Evolutionary conservation across 2,888 invertebrate genomes (phyloP).

Genomic region (Hemithea aestivaria): DNA sequence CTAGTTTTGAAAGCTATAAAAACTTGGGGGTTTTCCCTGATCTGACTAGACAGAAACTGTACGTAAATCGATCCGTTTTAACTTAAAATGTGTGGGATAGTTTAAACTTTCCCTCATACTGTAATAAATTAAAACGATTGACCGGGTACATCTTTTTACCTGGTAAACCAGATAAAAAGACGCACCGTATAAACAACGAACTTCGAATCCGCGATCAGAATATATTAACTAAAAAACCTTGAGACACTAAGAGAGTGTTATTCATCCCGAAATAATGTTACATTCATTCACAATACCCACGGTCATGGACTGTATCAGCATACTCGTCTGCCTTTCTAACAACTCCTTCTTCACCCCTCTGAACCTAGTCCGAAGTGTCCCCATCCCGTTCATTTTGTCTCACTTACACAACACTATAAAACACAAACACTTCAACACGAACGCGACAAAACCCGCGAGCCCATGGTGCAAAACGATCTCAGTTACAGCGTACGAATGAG

Average conservation of each 20-base stretch:
- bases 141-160: too few relatives aligned
- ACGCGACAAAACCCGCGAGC: constrained; percentile 7
- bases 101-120: too few relatives aligned
- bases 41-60: too few relatives aligned
- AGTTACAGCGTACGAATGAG: constrained; percentile 13
- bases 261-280: constrained; percentile 10
- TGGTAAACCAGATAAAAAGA: too few relatives aligned
- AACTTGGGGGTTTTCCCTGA: constrained; percentile 4
- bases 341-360: constrained; percentile 88
- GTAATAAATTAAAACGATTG: too few relatives aligned
- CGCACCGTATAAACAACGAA: constrained; percentile 1
- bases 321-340: constrained; percentile 84
- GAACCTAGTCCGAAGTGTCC: constrained; percentile 82
- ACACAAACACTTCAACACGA: constrained; percentile 23
- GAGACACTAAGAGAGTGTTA: constrained; percentile 11
- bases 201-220: constrained; percentile 3
- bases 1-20: background rate
- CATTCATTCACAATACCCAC: constrained; percentile 76
- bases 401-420: constrained; percentile 37
- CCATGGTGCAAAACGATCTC: constrained; percentile 14
- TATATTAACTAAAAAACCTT: constrained; percentile 19
- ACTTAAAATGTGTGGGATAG: too few relatives aligned
- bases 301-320: constrained; percentile 88
- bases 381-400: constrained; percentile 73
- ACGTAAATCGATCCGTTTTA: too few relatives aligned